These are phyloP conservation scores for Liasis olivaceus DNA, from an alignment of 2,797 vertebrate species.

Conservation along the genomic window DNA sequence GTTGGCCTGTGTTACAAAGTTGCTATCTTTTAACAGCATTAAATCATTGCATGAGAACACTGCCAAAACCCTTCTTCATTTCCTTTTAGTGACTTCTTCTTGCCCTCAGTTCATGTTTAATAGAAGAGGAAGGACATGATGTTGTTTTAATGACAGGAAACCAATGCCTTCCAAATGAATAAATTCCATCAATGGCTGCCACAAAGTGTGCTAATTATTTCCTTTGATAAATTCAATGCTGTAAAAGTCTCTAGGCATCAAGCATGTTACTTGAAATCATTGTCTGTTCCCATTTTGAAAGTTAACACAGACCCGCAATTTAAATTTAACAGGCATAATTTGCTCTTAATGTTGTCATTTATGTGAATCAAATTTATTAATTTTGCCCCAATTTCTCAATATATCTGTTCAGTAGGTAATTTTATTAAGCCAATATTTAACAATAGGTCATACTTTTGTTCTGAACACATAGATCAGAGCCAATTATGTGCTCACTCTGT, in stretches of 20 bases:
- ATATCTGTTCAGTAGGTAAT: background rate
- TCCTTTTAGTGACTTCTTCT: constrained; percentile 85
- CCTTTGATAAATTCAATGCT: constrained; percentile 85
- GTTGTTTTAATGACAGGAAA: constrained; percentile 88
- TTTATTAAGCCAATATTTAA: background rate
- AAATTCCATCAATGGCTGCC: constrained; percentile 85
- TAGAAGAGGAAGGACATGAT: constrained; percentile 87
- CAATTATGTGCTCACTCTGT: background rate
- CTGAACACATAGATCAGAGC: background rate
- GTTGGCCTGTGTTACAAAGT: constrained; percentile 73
- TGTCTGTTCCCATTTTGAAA: constrained; percentile 71
- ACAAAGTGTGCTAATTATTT: constrained; percentile 87
- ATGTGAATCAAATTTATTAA: constrained; percentile 63
- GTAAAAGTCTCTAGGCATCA: constrained; percentile 76
- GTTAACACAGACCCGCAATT: constrained; percentile 74
- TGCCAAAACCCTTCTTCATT: constrained; percentile 84
- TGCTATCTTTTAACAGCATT: constrained; percentile 80
- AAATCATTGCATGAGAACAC: constrained; percentile 78
- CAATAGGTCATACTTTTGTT: background rate
- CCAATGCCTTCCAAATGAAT: constrained; percentile 84
- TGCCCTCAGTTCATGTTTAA: constrained; percentile 84
- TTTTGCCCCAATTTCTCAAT: constrained; percentile 31
- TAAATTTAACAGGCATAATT: constrained; percentile 71
- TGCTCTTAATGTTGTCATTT: constrained; percentile 63
- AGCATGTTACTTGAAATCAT: constrained; percentile 79